Percentiles rank a stretch among this genome's conserved stretches.
These are phyloP conservation scores for Drosophila subobscura DNA, from an alignment of 1,140 invertebrate genomes.

Conservation along the genomic window DNA sequence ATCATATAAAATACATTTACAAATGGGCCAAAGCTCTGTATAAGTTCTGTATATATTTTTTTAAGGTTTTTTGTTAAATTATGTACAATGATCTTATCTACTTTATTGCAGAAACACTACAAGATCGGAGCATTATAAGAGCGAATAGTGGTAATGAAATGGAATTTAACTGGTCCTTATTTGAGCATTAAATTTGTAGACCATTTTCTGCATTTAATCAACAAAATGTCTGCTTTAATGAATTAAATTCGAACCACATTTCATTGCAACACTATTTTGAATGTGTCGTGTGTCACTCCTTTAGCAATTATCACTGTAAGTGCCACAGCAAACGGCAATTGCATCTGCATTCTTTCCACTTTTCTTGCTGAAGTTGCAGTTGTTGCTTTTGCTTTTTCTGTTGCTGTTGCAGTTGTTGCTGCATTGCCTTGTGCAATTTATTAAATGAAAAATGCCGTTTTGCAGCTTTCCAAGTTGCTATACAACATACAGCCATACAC, in stretches of 20 bases:
- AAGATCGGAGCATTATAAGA: background rate
- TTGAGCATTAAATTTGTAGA: too few relatives aligned
- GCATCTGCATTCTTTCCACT: constrained; percentile 60
- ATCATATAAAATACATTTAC: background rate
- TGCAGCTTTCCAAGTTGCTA: constrained; percentile 79
- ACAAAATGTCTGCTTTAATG: too few relatives aligned
- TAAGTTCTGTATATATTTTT: too few relatives aligned
- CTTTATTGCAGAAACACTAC: too few relatives aligned
- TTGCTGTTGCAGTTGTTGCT: constrained; percentile 36
- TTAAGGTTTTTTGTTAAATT: too few relatives aligned
- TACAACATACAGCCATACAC: constrained; percentile 37
- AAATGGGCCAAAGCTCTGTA: background rate
- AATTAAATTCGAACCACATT: too few relatives aligned
- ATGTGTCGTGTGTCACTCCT: background rate
- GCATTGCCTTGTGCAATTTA: constrained; percentile 80
- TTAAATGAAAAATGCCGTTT: constrained; percentile 82
- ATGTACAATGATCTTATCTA: too few relatives aligned
- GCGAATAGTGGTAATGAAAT: too few relatives aligned
- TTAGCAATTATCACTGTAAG: constrained; percentile 46
- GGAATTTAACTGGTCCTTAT: too few relatives aligned
- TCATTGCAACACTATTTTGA: too few relatives aligned
- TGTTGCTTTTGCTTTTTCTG: constrained; percentile 13
- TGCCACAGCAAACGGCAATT: constrained; percentile 53
- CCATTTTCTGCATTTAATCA: too few relatives aligned
- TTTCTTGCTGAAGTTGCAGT: constrained; percentile 47